Conservation (phyloP, 64 coral and sea anemone species). For the Porites australiensis region DNA sequence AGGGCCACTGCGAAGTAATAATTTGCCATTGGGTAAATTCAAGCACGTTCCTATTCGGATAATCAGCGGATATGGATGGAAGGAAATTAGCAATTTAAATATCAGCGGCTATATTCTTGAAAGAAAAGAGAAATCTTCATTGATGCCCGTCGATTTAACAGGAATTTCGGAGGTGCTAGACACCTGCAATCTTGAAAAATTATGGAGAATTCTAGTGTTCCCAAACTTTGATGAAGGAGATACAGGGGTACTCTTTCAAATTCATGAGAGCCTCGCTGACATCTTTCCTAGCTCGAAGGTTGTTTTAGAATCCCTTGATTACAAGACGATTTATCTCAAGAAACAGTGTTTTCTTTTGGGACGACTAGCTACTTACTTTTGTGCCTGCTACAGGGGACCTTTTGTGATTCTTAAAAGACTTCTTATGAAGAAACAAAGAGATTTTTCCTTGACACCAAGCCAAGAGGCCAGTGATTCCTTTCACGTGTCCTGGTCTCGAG, state of each 20-base stretch:
- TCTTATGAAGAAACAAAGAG: constrained; percentile 44
- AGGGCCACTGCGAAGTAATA: constrained; percentile 27
- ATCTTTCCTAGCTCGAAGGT: constrained; percentile 70
- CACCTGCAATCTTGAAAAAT: background rate
- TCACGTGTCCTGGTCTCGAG: constrained; percentile 72
- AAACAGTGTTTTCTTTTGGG: constrained; percentile 66
- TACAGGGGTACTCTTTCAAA: constrained; percentile 79
- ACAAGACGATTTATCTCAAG: constrained; percentile 87
- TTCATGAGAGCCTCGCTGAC: constrained; percentile 73
- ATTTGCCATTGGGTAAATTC: constrained; percentile 66
- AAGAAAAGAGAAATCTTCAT: constrained; percentile 9
- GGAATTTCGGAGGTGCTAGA: constrained; percentile 17
- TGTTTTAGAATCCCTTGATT: constrained; percentile 79
- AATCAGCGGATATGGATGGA: constrained; percentile 77
- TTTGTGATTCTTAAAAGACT: constrained; percentile 73
- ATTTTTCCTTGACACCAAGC: background rate
- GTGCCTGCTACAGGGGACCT: constrained; percentile 74
- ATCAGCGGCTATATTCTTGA: constrained; percentile 44
- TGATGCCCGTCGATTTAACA: constrained; percentile 31
- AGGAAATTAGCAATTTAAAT: constrained; percentile 62
- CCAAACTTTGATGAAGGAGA: constrained; percentile 65
- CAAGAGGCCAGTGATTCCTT: background rate
- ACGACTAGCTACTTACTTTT: constrained; percentile 63
- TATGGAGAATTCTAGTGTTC: constrained; percentile 80
- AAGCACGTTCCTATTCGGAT: constrained; percentile 56